phyloP scores from a whole-genome alignment of 2,797 vertebrate species.

The Glossophaga mutica region DNA sequence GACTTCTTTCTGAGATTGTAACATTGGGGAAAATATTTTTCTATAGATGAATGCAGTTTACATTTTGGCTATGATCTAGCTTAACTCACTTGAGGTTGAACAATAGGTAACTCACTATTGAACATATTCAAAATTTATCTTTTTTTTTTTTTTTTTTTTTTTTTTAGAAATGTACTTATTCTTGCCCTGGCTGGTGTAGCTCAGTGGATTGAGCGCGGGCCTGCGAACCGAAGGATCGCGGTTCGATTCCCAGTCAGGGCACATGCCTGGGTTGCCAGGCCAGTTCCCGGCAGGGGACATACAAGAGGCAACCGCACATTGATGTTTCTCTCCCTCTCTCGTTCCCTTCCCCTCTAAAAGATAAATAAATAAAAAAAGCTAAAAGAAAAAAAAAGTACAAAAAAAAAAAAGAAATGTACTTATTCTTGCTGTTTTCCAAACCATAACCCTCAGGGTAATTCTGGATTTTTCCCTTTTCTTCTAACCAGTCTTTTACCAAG shows the following conservation, averaged over 20 bases:
- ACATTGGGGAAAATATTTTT: background rate
- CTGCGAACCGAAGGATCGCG: too few relatives aligned
- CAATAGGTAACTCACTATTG: background rate
- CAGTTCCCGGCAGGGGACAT: too few relatives aligned
- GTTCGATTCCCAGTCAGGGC: too few relatives aligned
- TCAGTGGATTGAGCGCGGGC: too few relatives aligned
- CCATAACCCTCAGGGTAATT: background rate
- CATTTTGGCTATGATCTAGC: background rate
- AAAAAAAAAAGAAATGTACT: too few relatives aligned
- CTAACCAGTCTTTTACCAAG: background rate
- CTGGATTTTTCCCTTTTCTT: background rate
- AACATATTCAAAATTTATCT: background rate
- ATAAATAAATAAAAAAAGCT: too few relatives aligned
- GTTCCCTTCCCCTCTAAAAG: too few relatives aligned
- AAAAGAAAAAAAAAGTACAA: too few relatives aligned
- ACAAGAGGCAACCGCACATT: too few relatives aligned
- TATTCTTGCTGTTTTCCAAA: background rate
- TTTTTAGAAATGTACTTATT: background rate
- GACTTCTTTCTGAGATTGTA: background rate
- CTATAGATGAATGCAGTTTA: background rate
- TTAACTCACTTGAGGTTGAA: background rate
- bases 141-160: background rate
- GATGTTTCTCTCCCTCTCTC: too few relatives aligned
- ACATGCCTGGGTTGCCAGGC: too few relatives aligned
- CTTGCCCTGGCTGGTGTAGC: too few relatives aligned